Percentiles rank a stretch among this genome's conserved stretches.
These are phyloP conservation scores for Hoplostethus atlanticus DNA, from an alignment of 2,797 vertebrate species.

Conservation along the genomic window DNA sequence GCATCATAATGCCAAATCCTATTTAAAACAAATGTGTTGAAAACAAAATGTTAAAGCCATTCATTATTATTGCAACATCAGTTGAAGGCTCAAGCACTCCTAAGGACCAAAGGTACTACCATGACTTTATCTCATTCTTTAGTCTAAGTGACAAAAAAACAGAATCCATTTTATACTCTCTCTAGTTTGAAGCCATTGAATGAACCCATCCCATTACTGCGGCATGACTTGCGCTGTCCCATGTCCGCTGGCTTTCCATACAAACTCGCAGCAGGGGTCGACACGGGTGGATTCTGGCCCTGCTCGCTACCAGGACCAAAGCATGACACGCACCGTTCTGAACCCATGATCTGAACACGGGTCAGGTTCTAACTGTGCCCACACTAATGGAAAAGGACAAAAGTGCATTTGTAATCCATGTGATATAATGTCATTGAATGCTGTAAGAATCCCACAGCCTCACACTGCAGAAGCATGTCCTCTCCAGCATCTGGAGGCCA, in stretches of 20 bases:
- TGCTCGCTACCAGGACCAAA: too few species aligned
- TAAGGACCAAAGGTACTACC: slow-evolving; percentile 4
- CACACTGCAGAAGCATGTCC: background rate
- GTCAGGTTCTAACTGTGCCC: too few species aligned
- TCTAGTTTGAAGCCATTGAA: background rate
- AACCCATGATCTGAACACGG: too few species aligned
- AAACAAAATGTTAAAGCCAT: slow-evolving; percentile 31
- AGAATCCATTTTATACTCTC: background rate
- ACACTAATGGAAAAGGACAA: too few species aligned
- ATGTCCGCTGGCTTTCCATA: too few species aligned
- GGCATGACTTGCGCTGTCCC: too few species aligned
- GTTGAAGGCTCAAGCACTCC: background rate
- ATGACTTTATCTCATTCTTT: background rate
- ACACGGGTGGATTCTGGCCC: too few species aligned
- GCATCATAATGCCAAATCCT: slow-evolving; percentile 48
- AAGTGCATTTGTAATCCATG: too few species aligned
- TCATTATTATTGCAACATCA: slow-evolving; percentile 48
- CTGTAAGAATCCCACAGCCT: background rate
- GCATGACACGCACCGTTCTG: too few species aligned
- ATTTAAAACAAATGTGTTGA: slow-evolving; percentile 3
- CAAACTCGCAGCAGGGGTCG: too few species aligned
- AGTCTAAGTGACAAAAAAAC: background rate
- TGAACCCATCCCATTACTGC: too few species aligned
- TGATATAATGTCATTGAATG: background rate
- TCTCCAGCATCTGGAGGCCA: background rate